Percentiles rank a stretch among this genome's conserved stretches.
Conservation (phyloP, 2,888 invertebrate genomes). For the Callyntrura guangdongensis region DNA sequence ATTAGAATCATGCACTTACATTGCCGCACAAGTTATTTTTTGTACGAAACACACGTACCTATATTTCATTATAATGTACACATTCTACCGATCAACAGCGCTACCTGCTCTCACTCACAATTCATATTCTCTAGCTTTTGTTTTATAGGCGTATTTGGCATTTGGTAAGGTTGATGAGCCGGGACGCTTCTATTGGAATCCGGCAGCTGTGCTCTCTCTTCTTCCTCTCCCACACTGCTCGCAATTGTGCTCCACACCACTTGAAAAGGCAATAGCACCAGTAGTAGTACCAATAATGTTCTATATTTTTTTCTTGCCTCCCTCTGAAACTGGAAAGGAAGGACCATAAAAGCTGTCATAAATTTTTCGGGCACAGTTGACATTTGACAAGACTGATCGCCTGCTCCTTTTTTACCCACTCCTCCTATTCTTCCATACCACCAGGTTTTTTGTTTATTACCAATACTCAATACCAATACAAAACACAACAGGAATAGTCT, state of each 20-base stretch:
- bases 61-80: not conserved
- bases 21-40: no score
- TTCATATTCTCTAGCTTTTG: conserved; percentile 21
- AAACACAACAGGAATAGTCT: not conserved
- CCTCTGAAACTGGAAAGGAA: conserved; percentile 21
- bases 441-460: conserved; percentile 66
- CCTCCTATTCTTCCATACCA: not conserved
- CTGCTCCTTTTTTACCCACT: not conserved
- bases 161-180: conserved; percentile 69
- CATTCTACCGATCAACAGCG: not conserved
- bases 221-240: conserved; percentile 3
- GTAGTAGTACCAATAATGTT: not conserved
- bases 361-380: conserved; percentile 70
- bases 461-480: not conserved
- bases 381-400: conserved; percentile 80
- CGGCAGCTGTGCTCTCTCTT: conserved; percentile 55
- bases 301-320: not conserved
- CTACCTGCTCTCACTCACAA: not conserved
- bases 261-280: not conserved
- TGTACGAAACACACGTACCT: not conserved
- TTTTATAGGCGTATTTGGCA: conserved; percentile 40
- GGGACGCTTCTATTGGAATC: conserved; percentile 61
- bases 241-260: conserved; percentile 6
- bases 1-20: no score
- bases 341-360: conserved; percentile 69